Conservation (phyloP, 2,888 invertebrate genomes). For the Thereva unica region DNA sequence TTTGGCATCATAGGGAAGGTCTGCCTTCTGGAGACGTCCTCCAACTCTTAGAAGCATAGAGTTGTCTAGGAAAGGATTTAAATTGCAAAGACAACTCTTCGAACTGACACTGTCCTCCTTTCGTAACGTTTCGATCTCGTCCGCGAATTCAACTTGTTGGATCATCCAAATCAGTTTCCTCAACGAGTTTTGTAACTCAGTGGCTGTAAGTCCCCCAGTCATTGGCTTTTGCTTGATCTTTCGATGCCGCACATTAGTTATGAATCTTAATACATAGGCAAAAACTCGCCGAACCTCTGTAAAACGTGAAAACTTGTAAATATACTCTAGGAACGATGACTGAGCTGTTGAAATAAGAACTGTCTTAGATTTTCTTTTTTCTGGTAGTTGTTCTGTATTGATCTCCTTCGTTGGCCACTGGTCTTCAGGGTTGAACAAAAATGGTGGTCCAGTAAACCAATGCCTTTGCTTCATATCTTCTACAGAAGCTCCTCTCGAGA, state of each 20-base stretch:
- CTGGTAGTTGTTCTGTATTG: neutral
- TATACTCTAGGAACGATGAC: neutral
- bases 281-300: neutral
- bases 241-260: neutral
- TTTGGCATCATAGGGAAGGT: conserved; percentile 11
- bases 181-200: neutral
- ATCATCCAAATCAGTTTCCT: neutral
- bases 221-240: neutral
- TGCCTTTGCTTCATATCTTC: neutral
- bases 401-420: conserved; percentile 12
- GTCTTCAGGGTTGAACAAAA: neutral
- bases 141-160: neutral
- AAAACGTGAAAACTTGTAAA: neutral
- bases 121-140: neutral
- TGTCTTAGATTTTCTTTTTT: neutral
- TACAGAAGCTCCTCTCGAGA: conserved; percentile 2
- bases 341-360: neutral
- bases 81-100: neutral
- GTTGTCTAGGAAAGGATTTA: conserved; percentile 4
- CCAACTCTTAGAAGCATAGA: conserved; percentile 12
- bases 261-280: neutral
- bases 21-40: conserved; percentile 7
- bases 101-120: neutral
- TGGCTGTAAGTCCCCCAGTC: neutral
- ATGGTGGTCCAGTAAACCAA: neutral